Conservation (phyloP, 2,797 vertebrate genomes). For the Odontamblyopus rebecca region DNA sequence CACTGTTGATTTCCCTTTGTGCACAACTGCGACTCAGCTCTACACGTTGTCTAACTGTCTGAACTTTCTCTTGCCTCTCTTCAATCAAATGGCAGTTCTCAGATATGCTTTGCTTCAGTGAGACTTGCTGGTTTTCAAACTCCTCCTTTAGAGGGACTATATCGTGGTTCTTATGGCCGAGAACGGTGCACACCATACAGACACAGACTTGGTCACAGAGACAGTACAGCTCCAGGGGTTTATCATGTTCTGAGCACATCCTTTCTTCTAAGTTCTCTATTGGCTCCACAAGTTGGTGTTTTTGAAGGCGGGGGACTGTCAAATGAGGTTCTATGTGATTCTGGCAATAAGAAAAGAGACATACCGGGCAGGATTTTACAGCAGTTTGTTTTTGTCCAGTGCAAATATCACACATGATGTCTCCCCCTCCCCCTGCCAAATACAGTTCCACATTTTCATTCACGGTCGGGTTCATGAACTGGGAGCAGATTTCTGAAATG, state of each 20-base stretch:
- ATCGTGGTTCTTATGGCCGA: not conserved
- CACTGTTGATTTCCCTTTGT: not conserved
- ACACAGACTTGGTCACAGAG: not conserved
- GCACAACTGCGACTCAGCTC: not conserved
- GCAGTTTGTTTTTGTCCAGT: not conserved
- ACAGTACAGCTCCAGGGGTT: not conserved
- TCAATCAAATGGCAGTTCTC: not conserved
- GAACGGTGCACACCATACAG: not conserved
- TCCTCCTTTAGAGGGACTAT: not conserved
- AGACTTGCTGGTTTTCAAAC: not conserved
- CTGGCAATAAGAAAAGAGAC: not conserved
- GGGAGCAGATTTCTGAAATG: not conserved
- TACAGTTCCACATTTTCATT: not conserved
- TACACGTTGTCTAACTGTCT: not conserved
- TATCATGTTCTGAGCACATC: not conserved
- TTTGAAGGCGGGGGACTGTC: not conserved
- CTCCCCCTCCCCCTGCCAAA: not conserved
- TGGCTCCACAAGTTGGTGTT: not conserved
- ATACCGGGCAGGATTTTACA: slow-evolving; percentile 4
- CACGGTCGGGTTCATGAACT: not conserved
- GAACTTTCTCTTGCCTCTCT: not conserved
- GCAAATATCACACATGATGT: not conserved
- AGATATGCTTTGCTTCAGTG: not conserved
- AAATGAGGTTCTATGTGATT: not conserved
- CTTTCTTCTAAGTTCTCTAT: not conserved